Evolutionary conservation across 2,888 invertebrate genomes (phyloP).

Genomic region (Hoplodrina ambigua): DNA sequence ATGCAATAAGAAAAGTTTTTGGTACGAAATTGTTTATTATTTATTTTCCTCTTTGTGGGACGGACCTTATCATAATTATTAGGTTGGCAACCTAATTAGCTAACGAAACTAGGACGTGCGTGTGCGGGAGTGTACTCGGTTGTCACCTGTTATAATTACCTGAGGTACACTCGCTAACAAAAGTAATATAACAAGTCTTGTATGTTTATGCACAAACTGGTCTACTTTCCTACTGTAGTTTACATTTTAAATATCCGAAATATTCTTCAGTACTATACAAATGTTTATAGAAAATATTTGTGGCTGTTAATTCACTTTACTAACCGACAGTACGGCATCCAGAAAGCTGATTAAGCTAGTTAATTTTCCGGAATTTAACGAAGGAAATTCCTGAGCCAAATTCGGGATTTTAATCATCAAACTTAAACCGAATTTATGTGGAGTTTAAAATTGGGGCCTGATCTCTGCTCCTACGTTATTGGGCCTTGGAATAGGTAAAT

Average conservation of each 20-base stretch:
- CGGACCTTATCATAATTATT: conserved; percentile 44
- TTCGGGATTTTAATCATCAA: conserved; percentile 58
- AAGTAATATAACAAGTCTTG: conserved; percentile 46
- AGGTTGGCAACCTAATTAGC: conserved; percentile 58
- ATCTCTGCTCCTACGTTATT: conserved; percentile 38
- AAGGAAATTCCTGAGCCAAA: conserved; percentile 39
- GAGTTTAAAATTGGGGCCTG: conserved; percentile 49
- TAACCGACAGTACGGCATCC: conserved; percentile 30
- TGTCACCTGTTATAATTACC: conserved; percentile 58
- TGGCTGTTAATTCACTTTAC: conserved; percentile 33
- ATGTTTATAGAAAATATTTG: conserved; percentile 5
- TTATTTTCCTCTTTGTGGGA: conserved; percentile 38
- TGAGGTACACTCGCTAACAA: conserved; percentile 46
- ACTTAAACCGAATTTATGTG: conserved; percentile 58
- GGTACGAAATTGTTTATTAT: conserved; percentile 25
- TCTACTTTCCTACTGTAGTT: conserved; percentile 22
- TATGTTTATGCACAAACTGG: conserved; percentile 24
- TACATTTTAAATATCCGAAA: conserved; percentile 13
- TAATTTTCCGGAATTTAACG: conserved; percentile 48
- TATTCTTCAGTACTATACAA: neutral
- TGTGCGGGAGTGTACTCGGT: conserved; percentile 42
- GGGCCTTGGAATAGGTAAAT: conserved; percentile 38
- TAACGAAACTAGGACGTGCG: conserved; percentile 58
- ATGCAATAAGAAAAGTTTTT: conserved; percentile 16
- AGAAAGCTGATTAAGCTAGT: conserved; percentile 50